Evolutionary conservation across 2,888 invertebrate genomes (phyloP), one percentile per base, ranked within the genome.

Genomic region (Spialia ferax): DNA sequence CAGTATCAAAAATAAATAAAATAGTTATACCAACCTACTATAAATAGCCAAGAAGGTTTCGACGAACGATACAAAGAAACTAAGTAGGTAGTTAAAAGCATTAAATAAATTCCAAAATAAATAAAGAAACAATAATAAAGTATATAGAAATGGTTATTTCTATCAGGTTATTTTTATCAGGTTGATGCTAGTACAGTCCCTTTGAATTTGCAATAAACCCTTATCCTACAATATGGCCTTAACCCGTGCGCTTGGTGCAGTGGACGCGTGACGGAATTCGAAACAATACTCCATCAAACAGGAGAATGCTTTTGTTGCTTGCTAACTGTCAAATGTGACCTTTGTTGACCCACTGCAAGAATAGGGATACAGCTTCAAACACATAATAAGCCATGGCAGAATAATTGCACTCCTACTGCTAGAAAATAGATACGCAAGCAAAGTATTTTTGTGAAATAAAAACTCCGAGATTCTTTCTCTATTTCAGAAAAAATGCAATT

Each of bases 281-380:
- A 88, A 91, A 82, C 91, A 92, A 91, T 90, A 81, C 86, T 77
- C 88, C 87, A 87, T 89, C 85, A 86, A 85, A 76, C n/a, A 32
- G 48, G 56, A 45, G 11, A 56, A 64, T 79, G 79, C 84, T 85
- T 84, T 87, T 84, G 82, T 86, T 79, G 78, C 74, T 81, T 81
- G 75, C 76, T 81, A 80, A 81, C 80, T 83, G 82, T 82, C 81
- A 71, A 71, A 48, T 65, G 6, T 63, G 63, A 56, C 63, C 63
- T 63, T 56, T 45, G 20, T 38, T 63, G 56, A 63, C 63, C 63
- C 56, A 63, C 45, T 45, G 45, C 5, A 45, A 18, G 18, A 45
- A 7, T 18, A 45, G 15, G 13, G 35, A 35, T 35, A 35, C 35
- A 11, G 38, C n/a, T 38, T 38, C 38, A n/a, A 38, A 7, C 7